Evolutionary conservation across 2,797 vertebrate species (phyloP).

Genomic region (Coranthus polyacanthus): DNA sequence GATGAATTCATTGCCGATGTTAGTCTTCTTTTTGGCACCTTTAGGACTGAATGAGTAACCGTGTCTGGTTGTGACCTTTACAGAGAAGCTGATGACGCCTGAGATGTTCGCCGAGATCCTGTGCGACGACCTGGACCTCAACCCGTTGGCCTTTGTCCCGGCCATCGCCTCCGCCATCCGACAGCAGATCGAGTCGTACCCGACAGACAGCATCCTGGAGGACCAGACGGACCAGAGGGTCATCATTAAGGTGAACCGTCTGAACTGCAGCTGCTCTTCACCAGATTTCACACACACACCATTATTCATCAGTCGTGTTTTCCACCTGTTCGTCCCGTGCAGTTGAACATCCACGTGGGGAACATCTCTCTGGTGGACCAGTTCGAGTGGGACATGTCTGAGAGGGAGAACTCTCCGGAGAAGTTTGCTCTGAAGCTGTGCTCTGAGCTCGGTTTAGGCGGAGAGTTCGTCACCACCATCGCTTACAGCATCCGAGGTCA

Average conservation of each 20-base stretch:
- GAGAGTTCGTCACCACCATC: constrained; percentile 98
- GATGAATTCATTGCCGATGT: too few relatives aligned
- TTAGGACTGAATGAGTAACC: too few relatives aligned
- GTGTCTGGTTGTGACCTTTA: not conserved
- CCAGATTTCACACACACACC: too few relatives aligned
- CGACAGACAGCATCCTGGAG: constrained; percentile 95
- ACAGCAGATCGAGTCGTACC: constrained; percentile 97
- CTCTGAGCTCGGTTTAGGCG: constrained; percentile 95
- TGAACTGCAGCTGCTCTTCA: fast-evolving
- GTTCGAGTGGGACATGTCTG: constrained; percentile 99
- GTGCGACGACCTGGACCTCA: constrained; percentile 97
- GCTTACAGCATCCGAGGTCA: constrained; percentile 98
- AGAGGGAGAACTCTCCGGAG: constrained; percentile 97
- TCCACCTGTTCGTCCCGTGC: not conserved
- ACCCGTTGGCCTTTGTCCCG: constrained; percentile 95
- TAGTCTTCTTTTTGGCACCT: too few relatives aligned
- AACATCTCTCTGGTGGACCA: constrained; percentile 99
- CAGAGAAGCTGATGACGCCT: constrained; percentile 98
- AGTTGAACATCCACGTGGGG: constrained; percentile 98
- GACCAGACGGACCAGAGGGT: constrained; percentile 97
- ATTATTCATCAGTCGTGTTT: too few relatives aligned
- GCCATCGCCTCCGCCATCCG: constrained; percentile 97
- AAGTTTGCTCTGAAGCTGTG: constrained; percentile 97
- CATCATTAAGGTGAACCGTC: constrained; percentile 92
- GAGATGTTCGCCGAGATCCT: constrained; percentile 99